These are phyloP conservation scores for Popillia japonica DNA, from an alignment of 1,140 invertebrate species.

Conservation along the genomic window DNA sequence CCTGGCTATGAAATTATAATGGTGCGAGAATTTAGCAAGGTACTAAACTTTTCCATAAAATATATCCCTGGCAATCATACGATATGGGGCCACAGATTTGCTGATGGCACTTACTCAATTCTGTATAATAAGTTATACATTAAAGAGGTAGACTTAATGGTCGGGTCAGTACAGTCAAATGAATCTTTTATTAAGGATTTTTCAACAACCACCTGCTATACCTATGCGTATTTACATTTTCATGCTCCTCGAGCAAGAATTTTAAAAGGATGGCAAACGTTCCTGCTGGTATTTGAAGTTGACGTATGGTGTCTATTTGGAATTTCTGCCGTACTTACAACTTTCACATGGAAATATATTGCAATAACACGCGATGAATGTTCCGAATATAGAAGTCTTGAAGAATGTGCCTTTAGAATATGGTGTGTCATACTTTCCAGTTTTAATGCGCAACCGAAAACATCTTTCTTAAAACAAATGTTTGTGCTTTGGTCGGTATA, in stretches of 20 bases:
- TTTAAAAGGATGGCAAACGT: slow-evolving; percentile 38
- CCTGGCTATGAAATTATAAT: slow-evolving; percentile 42
- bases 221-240: slow-evolving; percentile 29
- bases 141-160: slow-evolving; percentile 39
- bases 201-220: slow-evolving; percentile 21
- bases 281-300: slow-evolving; percentile 37
- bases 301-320: slow-evolving; percentile 7
- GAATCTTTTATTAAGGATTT: slow-evolving; percentile 33
- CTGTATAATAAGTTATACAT: slow-evolving; percentile 38
- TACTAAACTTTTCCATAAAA: slow-evolving; percentile 36
- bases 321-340: not conserved
- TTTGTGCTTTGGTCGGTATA: slow-evolving; percentile 36
- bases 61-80: slow-evolving; percentile 32
- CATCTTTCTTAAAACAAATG: slow-evolving; percentile 10
- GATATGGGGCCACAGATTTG: slow-evolving; percentile 37
- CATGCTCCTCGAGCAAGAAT: slow-evolving; percentile 28
- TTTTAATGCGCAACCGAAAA: slow-evolving; percentile 39
- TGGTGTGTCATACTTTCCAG: slow-evolving; percentile 36
- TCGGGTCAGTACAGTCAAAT: slow-evolving; percentile 36
- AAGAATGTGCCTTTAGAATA: slow-evolving; percentile 20
- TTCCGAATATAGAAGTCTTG: not conserved
- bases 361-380: not conserved
- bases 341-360: slow-evolving; percentile 13
- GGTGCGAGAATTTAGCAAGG: slow-evolving; percentile 21
- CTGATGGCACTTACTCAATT: slow-evolving; percentile 39